phyloP scores from a whole-genome alignment of 2,113 vertebrate genomes.

The Chelonoidis abingdonii region DNA sequence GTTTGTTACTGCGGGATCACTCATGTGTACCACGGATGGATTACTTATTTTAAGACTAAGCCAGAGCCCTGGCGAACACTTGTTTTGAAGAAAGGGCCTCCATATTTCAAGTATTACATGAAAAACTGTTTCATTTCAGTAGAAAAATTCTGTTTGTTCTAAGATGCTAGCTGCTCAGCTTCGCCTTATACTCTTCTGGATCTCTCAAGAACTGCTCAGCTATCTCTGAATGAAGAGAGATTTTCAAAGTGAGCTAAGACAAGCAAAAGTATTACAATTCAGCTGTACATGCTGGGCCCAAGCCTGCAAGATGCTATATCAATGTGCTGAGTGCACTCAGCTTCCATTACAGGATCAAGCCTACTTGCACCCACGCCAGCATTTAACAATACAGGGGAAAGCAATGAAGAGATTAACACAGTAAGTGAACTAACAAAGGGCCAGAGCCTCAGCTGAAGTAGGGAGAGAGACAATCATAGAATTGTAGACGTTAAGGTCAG shows the following conservation, averaged over 20 bases:
- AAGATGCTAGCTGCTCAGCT: constrained; percentile 9
- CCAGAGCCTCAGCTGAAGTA: background rate
- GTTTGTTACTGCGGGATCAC: background rate
- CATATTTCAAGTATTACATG: background rate
- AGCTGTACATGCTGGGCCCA: background rate
- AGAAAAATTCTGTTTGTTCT: background rate
- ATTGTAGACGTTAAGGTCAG: too few relatives aligned
- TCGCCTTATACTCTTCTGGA: background rate
- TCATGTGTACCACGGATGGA: background rate
- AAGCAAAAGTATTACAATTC: background rate
- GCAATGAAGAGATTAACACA: background rate
- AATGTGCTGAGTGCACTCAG: background rate
- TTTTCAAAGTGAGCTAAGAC: background rate
- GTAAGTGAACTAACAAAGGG: rapidly evolving
- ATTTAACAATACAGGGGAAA: background rate
- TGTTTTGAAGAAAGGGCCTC: background rate
- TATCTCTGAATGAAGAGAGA: background rate
- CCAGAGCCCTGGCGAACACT: background rate
- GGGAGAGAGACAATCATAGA: background rate
- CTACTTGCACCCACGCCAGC: background rate
- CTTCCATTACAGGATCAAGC: background rate
- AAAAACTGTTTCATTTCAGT: background rate
- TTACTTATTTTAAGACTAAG: background rate
- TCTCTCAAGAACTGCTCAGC: constrained; percentile 22
- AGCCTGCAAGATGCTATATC: background rate